These are phyloP conservation scores for Apeltes quadracus DNA, from an alignment of 2,113 vertebrate genomes.

Conservation along the genomic window DNA sequence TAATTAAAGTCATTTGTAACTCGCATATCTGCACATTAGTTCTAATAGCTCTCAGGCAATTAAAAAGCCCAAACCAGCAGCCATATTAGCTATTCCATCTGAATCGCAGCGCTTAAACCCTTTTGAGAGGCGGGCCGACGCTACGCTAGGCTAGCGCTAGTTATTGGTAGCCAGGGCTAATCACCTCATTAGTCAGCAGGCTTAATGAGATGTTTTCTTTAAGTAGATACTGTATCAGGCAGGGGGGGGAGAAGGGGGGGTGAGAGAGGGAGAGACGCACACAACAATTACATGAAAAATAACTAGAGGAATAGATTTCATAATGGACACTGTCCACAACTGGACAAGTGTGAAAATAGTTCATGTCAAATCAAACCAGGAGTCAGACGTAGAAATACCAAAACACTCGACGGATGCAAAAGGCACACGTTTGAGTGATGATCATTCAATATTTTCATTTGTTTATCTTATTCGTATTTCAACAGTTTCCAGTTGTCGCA, in stretches of 20 bases:
- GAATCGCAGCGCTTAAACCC: slow-evolving; percentile 55
- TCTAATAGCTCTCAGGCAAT: slow-evolving; percentile 72
- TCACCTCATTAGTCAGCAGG: slow-evolving; percentile 75
- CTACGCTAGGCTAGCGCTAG: slow-evolving; percentile 59
- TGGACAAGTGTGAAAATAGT: slow-evolving; percentile 7
- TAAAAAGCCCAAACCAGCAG: slow-evolving; percentile 62
- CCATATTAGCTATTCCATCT: slow-evolving; percentile 61
- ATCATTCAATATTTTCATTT: slow-evolving; percentile 1
- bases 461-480: slow-evolving; percentile 11
- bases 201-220: slow-evolving; percentile 76
- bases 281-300: slow-evolving; percentile 3
- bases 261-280: not conserved
- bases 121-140: slow-evolving; percentile 42
- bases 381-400: not conserved
- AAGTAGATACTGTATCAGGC: slow-evolving; percentile 58
- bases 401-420: not conserved
- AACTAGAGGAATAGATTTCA: slow-evolving; percentile 21
- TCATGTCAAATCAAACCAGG: not conserved
- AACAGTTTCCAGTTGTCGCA: not conserved
- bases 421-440: not conserved
- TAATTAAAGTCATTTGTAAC: slow-evolving; percentile 78
- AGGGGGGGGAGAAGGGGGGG: not conserved
- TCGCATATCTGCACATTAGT: slow-evolving; percentile 74
- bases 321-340: slow-evolving; percentile 2
- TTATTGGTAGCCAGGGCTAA: slow-evolving; percentile 66